Conservation (phyloP, 37 sponge, comb jelly and placozoan species). For the Agelas oroides region DNA sequence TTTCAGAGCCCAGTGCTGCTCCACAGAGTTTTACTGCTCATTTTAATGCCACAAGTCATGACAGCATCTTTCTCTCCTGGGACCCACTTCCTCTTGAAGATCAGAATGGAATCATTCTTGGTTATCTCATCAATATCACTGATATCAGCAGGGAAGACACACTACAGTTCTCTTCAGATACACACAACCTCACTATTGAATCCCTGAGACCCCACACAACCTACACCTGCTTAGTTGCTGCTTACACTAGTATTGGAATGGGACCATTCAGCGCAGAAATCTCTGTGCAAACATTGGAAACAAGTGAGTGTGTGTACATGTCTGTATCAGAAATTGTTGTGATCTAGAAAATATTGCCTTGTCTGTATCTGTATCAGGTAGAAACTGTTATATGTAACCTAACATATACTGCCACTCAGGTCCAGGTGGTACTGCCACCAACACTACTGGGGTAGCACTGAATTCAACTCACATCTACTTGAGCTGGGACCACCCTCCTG, state of each 20-base stretch:
- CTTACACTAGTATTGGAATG: slow-evolving; percentile 13
- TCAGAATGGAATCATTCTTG: slow-evolving; percentile 34
- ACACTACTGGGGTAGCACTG: slow-evolving; percentile 12
- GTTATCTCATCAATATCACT: slow-evolving; percentile 11
- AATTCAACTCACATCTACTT: slow-evolving; percentile 15
- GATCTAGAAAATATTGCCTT: no score
- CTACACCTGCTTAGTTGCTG: slow-evolving; percentile 40
- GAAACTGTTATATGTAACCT: no score
- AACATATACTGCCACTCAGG: no score
- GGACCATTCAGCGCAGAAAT: slow-evolving; percentile 36
- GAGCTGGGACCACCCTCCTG: slow-evolving; percentile 36
- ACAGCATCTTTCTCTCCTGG: slow-evolving; percentile 3
- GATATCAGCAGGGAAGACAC: background rate
- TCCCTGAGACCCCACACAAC: slow-evolving; percentile 32
- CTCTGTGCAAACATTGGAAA: no score
- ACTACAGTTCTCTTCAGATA: background rate
- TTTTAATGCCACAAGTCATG: background rate
- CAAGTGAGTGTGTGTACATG: no score
- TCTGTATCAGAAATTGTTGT: no score
- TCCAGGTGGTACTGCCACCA: background rate
- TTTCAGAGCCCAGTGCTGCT: no score
- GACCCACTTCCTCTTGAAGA: slow-evolving; percentile 12
- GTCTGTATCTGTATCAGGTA: no score
- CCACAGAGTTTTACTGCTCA: no score
- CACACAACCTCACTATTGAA: background rate